These are phyloP conservation scores for Taenioides sp. DNA, from an alignment of 2,797 vertebrate genomes.

Conservation along the genomic window DNA sequence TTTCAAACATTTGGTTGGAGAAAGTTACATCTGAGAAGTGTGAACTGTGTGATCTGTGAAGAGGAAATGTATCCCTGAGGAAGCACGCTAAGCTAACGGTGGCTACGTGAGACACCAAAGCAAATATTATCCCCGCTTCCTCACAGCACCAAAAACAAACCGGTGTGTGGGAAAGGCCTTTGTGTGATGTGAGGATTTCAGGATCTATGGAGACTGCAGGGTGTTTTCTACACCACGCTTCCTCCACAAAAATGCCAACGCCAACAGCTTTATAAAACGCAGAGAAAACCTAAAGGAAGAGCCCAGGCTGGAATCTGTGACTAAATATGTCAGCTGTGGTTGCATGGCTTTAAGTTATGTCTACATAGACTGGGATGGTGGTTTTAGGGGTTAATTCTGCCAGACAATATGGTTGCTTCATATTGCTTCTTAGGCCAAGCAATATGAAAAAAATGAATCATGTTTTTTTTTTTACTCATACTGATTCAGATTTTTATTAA, in stretches of 20 bases:
- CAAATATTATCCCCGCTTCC: constrained; percentile 28
- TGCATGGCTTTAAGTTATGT: background rate
- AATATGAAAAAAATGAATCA: too few relatives aligned
- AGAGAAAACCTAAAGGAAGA: background rate
- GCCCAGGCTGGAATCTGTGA: constrained; percentile 2
- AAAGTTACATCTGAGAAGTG: background rate
- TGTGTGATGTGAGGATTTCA: background rate
- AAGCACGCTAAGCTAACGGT: background rate
- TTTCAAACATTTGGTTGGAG: too few relatives aligned
- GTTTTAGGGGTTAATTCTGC: too few relatives aligned
- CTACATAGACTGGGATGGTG: background rate
- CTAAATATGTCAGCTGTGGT: constrained; percentile 7
- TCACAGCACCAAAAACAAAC: constrained; percentile 5
- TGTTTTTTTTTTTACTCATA: too few relatives aligned
- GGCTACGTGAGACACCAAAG: constrained; percentile 6
- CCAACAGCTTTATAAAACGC: background rate
- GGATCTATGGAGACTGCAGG: too few relatives aligned
- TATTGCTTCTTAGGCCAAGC: too few relatives aligned
- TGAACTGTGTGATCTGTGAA: constrained; percentile 13
- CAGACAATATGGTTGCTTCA: too few relatives aligned
- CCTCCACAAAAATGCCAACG: background rate
- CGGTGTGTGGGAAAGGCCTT: background rate
- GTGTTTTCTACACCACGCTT: background rate
- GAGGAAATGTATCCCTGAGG: constrained; percentile 20
- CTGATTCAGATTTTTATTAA: too few relatives aligned